Conservation (phyloP, 1,140 invertebrate genomes). For the Pseudomyrmex pallidus region DNA sequence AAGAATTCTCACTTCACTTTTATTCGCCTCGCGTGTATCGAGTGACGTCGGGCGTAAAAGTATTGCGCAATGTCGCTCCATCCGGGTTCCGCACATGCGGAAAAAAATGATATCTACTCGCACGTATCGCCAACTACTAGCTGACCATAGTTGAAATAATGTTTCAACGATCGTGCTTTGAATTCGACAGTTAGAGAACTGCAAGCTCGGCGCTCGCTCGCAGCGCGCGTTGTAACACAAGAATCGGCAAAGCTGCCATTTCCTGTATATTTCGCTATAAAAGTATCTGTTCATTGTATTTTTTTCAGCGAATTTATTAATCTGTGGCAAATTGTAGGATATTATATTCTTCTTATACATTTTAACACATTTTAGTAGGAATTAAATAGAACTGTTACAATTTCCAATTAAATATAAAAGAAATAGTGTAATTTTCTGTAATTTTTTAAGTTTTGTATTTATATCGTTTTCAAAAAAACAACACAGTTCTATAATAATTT, state of each 20-base stretch:
- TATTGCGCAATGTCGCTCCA: constrained; percentile 53
- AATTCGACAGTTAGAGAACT: constrained; percentile 38
- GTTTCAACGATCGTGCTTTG: constrained; percentile 49
- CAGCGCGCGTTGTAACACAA: neutral
- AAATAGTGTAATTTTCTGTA: no score
- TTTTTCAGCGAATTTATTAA: no score
- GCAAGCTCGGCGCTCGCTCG: constrained; percentile 24
- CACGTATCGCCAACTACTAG: constrained; percentile 23
- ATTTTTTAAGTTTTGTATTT: no score
- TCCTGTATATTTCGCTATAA: constrained; percentile 19
- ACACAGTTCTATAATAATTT: no score
- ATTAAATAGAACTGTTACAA: no score
- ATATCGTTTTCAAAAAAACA: no score
- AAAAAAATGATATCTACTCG: constrained; percentile 64
- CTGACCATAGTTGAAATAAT: constrained; percentile 54
- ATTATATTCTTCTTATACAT: neutral
- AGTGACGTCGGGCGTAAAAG: constrained; percentile 74
- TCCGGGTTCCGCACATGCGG: constrained; percentile 56
- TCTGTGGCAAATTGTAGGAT: neutral
- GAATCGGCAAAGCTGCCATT: constrained; percentile 25
- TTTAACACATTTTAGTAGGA: neutral
- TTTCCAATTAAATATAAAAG: no score
- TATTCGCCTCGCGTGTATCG: constrained; percentile 58
- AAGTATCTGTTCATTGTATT: neutral
- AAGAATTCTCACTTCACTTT: constrained; percentile 73